Evolutionary conservation across 2,113 vertebrate genomes (phyloP).

Genomic region (Amia ocellicauda): DNA sequence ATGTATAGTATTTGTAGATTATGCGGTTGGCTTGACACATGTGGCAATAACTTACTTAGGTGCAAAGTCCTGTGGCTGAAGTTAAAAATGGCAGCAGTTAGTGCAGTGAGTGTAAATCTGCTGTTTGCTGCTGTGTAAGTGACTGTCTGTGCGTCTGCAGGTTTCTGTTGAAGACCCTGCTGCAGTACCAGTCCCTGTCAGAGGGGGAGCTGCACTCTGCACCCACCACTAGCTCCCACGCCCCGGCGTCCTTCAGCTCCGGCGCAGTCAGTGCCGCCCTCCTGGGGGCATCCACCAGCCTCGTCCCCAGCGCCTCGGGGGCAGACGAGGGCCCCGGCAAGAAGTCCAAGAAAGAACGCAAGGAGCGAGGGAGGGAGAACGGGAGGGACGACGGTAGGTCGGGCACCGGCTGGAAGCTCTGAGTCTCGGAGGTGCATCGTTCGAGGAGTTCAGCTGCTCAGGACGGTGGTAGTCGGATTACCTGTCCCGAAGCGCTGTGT

Average conservation of each 20-base stretch:
- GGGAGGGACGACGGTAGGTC: conserved; percentile 73
- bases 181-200: conserved; percentile 78
- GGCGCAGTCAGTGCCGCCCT: conserved; percentile 35
- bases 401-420: not conserved
- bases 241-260: conserved; percentile 37
- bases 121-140: conserved; percentile 6
- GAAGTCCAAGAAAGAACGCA: conserved; percentile 76
- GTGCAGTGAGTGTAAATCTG: not conserved
- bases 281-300: conserved; percentile 40
- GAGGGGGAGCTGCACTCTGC: conserved; percentile 67
- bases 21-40: no score
- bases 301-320: conserved; percentile 41
- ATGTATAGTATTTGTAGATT: no score
- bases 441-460: not conserved
- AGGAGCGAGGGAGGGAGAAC: conserved; percentile 78
- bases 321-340: conserved; percentile 60
- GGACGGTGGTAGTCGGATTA: not conserved
- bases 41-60: no score
- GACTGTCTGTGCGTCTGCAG: conserved; percentile 44
- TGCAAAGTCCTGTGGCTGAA: no score
- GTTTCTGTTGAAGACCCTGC: conserved; percentile 77
- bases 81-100: not conserved
- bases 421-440: not conserved
- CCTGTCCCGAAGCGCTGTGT: no score
- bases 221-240: conserved; percentile 43